These are phyloP conservation scores for Adrianichthys oophorus DNA, from an alignment of 2,797 vertebrate genomes.

Conservation along the genomic window DNA sequence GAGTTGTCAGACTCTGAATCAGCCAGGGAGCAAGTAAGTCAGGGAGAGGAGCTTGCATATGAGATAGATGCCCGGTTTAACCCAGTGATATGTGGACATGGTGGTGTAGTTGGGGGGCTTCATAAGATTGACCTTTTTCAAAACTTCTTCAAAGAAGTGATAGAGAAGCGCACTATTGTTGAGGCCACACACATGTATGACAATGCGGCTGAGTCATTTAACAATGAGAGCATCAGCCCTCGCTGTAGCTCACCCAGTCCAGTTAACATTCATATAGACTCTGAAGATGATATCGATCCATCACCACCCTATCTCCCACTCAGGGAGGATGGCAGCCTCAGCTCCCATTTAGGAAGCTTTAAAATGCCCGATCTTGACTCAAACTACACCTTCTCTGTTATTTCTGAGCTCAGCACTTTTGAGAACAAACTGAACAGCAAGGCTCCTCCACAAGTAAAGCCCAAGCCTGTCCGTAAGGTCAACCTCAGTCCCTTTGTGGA, in stretches of 20 bases:
- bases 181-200: slow-evolving; percentile 98
- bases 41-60: slow-evolving; percentile 93
- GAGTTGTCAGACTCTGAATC: slow-evolving; percentile 86
- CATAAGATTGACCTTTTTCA: slow-evolving; percentile 91
- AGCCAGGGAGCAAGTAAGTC: slow-evolving; percentile 86
- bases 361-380: slow-evolving; percentile 88
- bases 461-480: slow-evolving; percentile 87
- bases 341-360: slow-evolving; percentile 79
- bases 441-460: slow-evolving; percentile 89
- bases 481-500: slow-evolving; percentile 85
- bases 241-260: slow-evolving; percentile 90
- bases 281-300: slow-evolving; percentile 90
- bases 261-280: slow-evolving; percentile 87
- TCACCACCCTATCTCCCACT: slow-evolving; percentile 81
- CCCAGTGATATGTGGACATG: slow-evolving; percentile 82
- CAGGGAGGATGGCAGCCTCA: slow-evolving; percentile 81
- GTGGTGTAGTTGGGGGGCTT: slow-evolving; percentile 83
- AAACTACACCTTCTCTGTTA: slow-evolving; percentile 83
- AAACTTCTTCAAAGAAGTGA: slow-evolving; percentile 88
- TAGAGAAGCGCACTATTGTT: slow-evolving; percentile 90
- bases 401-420: slow-evolving; percentile 83
- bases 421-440: slow-evolving; percentile 94
- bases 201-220: slow-evolving; percentile 89
- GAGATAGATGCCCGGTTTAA: slow-evolving; percentile 91
- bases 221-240: slow-evolving; percentile 88